These are phyloP conservation scores for Xiphydria camelus DNA, from an alignment of 2,888 invertebrate species.

Conservation along the genomic window DNA sequence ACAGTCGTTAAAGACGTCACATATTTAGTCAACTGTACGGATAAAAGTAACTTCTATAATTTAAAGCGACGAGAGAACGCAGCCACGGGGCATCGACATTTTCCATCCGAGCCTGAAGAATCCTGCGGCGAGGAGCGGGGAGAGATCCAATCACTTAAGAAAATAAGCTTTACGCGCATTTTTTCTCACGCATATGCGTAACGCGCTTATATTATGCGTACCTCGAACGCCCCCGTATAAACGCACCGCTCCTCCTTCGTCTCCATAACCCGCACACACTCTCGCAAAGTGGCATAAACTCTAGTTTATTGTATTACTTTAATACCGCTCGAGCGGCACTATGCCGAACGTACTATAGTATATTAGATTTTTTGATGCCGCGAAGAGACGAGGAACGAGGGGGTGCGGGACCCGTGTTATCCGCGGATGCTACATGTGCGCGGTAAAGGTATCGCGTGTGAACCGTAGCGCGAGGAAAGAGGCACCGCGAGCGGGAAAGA, in stretches of 20 bases:
- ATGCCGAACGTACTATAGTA: constrained; percentile 3
- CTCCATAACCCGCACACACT: constrained; percentile 14
- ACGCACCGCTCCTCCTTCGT: background rate
- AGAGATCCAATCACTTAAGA: constrained; percentile 41
- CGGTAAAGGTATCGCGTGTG: no score
- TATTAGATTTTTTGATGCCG: constrained; percentile 1
- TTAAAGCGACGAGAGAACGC: no score
- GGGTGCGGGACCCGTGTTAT: no score
- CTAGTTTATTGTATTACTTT: constrained; percentile 41
- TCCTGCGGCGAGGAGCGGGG: no score
- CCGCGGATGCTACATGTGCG: no score
- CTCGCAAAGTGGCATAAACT: constrained; percentile 37
- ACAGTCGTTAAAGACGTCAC: no score
- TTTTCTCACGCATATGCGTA: constrained; percentile 26
- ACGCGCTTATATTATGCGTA: constrained; percentile 12
- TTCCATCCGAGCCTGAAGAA: no score
- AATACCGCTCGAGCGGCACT: constrained; percentile 28
- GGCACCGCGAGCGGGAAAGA: no score
- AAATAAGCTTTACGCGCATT: constrained; percentile 36
- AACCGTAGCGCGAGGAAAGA: no score
- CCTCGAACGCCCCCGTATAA: background rate
- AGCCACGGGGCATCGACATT: no score
- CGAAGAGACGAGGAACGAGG: no score
- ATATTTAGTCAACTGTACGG: no score
- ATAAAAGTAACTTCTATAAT: constrained; percentile 1